Percentiles rank a stretch among this genome's conserved stretches.
phyloP scores from a whole-genome alignment of 2,113 vertebrate species.

The Brachypodius melanocephalos region DNA sequence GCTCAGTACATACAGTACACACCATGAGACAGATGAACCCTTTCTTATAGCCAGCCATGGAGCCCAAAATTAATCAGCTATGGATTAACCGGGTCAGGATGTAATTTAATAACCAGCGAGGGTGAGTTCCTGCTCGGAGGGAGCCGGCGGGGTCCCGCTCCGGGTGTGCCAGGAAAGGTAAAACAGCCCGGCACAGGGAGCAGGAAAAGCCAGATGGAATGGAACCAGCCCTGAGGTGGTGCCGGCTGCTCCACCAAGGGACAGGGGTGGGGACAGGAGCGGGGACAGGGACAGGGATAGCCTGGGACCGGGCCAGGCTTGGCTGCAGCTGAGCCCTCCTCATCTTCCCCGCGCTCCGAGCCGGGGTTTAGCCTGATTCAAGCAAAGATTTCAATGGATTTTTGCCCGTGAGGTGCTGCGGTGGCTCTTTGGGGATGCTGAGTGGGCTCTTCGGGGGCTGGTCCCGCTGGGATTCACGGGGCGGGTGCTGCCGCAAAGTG shows the following conservation, averaged over 20 bases:
- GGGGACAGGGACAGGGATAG: neutral
- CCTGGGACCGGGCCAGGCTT: neutral
- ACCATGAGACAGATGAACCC: slow-evolving; percentile 26
- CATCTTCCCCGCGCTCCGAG: neutral
- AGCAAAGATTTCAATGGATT: neutral
- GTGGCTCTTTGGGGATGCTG: neutral
- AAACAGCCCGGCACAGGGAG: neutral
- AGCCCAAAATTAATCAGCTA: slow-evolving; percentile 59
- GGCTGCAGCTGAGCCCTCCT: neutral
- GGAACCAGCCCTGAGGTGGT: neutral
- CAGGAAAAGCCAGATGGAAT: neutral
- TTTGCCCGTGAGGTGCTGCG: neutral
- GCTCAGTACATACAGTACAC: neutral
- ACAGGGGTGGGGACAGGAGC: neutral
- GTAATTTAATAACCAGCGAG: slow-evolving; percentile 54
- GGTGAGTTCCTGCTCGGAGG: neutral
- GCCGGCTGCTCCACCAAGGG: neutral
- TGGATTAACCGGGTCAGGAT: slow-evolving; percentile 64
- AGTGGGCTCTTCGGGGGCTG: neutral
- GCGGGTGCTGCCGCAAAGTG: fast-evolving
- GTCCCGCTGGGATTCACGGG: fast-evolving
- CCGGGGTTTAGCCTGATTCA: neutral
- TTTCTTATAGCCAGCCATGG: slow-evolving; percentile 12
- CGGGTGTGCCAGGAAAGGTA: neutral
- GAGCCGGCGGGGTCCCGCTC: neutral